Percentiles rank a stretch among this genome's conserved stretches.
Conservation (phyloP, 2,797 vertebrate genomes). For the Craterocephalus amniculus region DNA sequence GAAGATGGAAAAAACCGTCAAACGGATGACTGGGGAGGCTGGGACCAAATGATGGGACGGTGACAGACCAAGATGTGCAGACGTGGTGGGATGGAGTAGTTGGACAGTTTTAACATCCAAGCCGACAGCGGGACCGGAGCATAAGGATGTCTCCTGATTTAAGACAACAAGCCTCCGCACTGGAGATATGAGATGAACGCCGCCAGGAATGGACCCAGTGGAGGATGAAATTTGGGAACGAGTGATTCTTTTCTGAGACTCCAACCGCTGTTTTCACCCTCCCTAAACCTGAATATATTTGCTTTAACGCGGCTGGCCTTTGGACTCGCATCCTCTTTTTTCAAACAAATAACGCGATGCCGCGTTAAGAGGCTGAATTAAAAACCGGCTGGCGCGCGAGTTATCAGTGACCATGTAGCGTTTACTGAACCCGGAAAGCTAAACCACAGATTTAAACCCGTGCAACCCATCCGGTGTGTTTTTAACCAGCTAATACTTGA, state of each 20-base stretch:
- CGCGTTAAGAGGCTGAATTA: conserved; percentile 2
- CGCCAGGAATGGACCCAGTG: conserved; percentile 45
- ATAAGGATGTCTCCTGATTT: conserved; percentile 55
- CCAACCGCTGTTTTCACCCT: conserved; percentile 9
- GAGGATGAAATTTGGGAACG: conserved; percentile 32
- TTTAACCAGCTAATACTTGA: background rate
- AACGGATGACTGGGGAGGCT: background rate
- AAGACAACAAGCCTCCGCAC: conserved; percentile 56
- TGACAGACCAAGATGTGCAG: background rate
- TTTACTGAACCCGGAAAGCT: background rate
- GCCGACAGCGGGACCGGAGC: conserved; percentile 61
- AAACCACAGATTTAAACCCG: background rate
- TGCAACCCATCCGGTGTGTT: conserved; percentile 4
- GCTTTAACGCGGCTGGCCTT: too few relatives aligned
- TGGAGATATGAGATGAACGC: conserved; percentile 55
- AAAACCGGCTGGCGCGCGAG: background rate
- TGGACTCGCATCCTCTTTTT: conserved; percentile 35
- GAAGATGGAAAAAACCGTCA: conserved; percentile 12
- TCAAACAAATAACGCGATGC: conserved; percentile 20
- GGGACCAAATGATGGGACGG: conserved; percentile 5
- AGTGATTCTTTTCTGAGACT: conserved; percentile 33
- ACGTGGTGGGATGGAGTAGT: conserved; percentile 32
- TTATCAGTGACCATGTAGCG: conserved; percentile 5
- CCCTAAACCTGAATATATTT: conserved; percentile 4
- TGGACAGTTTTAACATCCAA: conserved; percentile 34